Base-by-base conservation (phyloP, 2,113 vertebrate species). In the Cheilinus undulatus region DNA sequence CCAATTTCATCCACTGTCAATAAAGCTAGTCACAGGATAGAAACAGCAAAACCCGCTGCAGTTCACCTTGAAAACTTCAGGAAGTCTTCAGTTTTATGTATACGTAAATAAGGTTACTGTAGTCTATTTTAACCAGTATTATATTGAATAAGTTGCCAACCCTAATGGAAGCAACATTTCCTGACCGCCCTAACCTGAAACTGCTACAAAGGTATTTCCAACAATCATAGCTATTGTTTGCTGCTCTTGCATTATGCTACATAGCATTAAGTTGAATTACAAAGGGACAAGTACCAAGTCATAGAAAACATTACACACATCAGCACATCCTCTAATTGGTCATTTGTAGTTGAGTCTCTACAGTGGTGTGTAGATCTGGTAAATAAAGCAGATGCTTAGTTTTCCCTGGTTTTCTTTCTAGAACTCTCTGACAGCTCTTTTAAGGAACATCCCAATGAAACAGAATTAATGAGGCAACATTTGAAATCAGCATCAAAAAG, bases 391-490 rank as follows among this genome's bases (percentile, higher is more conserved):
- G 59, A 43, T 65, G 58, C 57, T 67, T 9, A 20, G 42, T 26
- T 40, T 78, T 75, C 48, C 54, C 73, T 52, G 68, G 57, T 78
- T 80, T 54, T 42, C 38, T 64, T 69, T 77, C 73, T 68, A 71
- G 56, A 78, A 27, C 46, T 52, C 84, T 76, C 45, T 79, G 71
- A 69, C 72, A 38, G 58, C 48, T 69, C 74, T 80, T 61, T 85
- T 73, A n/a, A 71, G 32, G 73, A 83, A 71, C 53, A 59, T 60
- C 66, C 42, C 20, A 63, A 83, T 85, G 57, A 82, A 76, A 86
- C 56, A 57, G 66, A 86, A 83, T 88, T 84, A 83, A 91, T 85
- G 70, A 88, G 74, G 80, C 65, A 83, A 70, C 65, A 69, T 58
- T 76, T 63, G 42, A 80, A 80, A 85, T 83, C 59, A 83, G 72